Percentiles rank a stretch among this genome's conserved stretches.
Evolutionary conservation across 2,888 invertebrate genomes (phyloP).

Genomic region (Tanytarsus gracilentus): DNA sequence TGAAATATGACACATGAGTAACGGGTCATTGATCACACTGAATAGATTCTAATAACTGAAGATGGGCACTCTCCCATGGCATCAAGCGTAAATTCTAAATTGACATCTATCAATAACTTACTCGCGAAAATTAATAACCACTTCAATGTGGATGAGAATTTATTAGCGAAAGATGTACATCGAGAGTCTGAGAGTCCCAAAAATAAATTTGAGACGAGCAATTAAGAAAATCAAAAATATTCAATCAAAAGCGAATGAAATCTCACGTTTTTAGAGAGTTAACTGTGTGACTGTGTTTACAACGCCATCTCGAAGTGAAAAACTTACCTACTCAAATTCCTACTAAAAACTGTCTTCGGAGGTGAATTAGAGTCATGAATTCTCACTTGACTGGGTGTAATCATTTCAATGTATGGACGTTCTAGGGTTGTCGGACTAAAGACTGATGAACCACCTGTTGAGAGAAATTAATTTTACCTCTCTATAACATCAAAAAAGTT

Average conservation of each 20-base stretch:
- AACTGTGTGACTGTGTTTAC: background rate
- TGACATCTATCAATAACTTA: constrained; percentile 5
- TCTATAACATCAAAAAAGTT: background rate
- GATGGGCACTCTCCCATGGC: background rate
- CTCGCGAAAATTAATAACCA: too few species aligned
- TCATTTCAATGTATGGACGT: constrained; percentile 55
- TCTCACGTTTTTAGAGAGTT: too few species aligned
- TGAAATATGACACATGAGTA: background rate
- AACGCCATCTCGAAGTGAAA: background rate
- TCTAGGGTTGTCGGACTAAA: constrained; percentile 34
- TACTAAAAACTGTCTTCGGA: constrained; percentile 3
- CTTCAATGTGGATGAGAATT: background rate
- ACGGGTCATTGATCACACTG: background rate
- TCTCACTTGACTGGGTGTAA: constrained; percentile 67
- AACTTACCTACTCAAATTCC: constrained; percentile 7
- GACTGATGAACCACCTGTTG: constrained; percentile 25
- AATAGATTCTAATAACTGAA: background rate
- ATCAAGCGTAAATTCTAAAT: background rate
- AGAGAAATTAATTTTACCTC: background rate
- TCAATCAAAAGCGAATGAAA: too few species aligned
- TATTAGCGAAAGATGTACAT: too few species aligned
- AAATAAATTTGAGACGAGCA: too few species aligned
- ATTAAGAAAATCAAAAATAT: too few species aligned
- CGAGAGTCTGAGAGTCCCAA: too few species aligned
- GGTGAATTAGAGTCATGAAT: constrained; percentile 52